Evolutionary conservation across 2,113 vertebrate species (phyloP).

Genomic region (Furnarius figulus): DNA sequence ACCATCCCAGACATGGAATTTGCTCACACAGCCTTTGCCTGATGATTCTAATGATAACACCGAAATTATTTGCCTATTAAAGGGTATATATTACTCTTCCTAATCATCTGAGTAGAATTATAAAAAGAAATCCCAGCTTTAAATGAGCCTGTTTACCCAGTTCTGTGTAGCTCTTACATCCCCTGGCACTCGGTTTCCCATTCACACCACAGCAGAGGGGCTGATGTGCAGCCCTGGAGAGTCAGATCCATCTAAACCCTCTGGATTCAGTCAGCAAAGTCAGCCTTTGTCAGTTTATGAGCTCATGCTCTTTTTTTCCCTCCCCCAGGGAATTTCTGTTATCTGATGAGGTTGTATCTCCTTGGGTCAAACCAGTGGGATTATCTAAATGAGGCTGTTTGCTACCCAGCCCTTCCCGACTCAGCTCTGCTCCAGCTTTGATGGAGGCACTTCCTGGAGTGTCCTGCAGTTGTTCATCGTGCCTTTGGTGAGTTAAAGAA

Average conservation of each 20-base stretch:
- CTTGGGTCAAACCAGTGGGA: not conserved
- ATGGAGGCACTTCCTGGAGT: not conserved
- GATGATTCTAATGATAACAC: not conserved
- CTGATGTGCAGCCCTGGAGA: not conserved
- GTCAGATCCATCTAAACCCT: not conserved
- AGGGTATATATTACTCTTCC: not conserved
- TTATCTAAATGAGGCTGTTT: not conserved
- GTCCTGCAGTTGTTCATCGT: not conserved
- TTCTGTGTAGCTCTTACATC: not conserved
- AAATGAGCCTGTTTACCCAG: not conserved
- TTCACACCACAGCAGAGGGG: not conserved
- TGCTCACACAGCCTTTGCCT: not conserved
- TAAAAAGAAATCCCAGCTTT: not conserved
- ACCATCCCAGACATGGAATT: not conserved
- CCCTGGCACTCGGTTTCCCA: rapidly evolving
- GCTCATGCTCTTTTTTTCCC: not conserved
- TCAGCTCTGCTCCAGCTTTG: not conserved
- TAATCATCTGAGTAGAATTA: not conserved
- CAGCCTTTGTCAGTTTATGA: not conserved
- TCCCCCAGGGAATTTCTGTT: not conserved
- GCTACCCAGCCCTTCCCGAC: rapidly evolving
- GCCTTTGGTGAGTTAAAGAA: not conserved
- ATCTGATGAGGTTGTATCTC: not conserved
- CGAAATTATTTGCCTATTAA: not conserved
- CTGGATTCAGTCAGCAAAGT: not conserved